A percentile compares a stretch with the other conserved stretches of the same genome.
Conservation (phyloP, 2,113 vertebrate species). For the Thalassarche chlororhynchos region DNA sequence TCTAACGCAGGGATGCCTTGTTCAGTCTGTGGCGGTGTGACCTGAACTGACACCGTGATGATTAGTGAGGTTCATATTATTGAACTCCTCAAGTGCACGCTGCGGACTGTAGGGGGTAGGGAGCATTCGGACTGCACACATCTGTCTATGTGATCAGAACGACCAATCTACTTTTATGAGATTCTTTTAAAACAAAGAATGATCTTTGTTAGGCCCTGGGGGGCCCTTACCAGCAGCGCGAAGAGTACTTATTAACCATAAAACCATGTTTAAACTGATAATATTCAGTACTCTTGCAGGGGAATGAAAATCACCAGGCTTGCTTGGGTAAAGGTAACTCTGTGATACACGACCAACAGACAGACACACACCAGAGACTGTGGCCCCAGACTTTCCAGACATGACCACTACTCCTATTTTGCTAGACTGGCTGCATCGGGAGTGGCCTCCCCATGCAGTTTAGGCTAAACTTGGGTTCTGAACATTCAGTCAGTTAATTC, state of each 20-base stretch:
- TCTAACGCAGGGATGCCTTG: accelerated
- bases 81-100: not conserved
- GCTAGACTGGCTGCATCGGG: not conserved
- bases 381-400: not conserved
- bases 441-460: not conserved
- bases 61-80: not conserved
- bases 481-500: not conserved
- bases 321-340: not conserved
- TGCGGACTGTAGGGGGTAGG: not conserved
- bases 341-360: not conserved
- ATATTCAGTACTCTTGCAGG: not conserved
- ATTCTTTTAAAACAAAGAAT: slow-evolving; percentile 32
- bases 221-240: not conserved
- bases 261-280: slow-evolving; percentile 18
- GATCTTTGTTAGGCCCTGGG: slow-evolving; percentile 14
- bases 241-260: slow-evolving; percentile 4
- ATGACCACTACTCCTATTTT: not conserved
- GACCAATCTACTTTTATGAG: slow-evolving; percentile 26
- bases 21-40: not conserved
- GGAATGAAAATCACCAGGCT: not conserved
- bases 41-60: not conserved
- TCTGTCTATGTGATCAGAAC: slow-evolving; percentile 39
- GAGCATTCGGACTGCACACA: not conserved
- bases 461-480: not conserved
- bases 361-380: not conserved